phyloP scores from a whole-genome alignment of 92 coral and sea anemone genomes.

The Parazoanthus darwini region DNA sequence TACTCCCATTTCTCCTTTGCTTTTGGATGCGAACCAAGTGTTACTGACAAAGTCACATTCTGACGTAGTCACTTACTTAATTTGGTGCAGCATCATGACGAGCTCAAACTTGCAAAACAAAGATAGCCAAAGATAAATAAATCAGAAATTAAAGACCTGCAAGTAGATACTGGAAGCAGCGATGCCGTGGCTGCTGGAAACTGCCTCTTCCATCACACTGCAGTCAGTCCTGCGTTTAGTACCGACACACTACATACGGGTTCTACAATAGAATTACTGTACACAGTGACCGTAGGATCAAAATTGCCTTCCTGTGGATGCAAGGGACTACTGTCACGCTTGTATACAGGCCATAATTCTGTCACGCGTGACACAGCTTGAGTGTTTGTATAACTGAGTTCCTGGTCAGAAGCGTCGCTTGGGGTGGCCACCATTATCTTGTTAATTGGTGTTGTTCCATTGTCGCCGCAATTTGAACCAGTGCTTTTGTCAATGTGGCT shows the following conservation, averaged over 20 bases:
- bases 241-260: conserved; percentile 23
- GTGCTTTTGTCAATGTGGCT: not conserved
- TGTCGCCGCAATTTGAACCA: not conserved
- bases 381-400: not conserved
- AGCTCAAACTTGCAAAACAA: not conserved
- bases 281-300: conserved; percentile 18
- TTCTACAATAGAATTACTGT: conserved; percentile 24
- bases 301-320: not conserved
- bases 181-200: not conserved
- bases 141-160: not conserved
- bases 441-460: not conserved
- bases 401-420: not conserved
- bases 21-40: not conserved
- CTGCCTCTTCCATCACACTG: not conserved
- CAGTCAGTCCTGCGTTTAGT: not conserved
- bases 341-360: not conserved
- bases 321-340: not conserved
- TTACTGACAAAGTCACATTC: not conserved
- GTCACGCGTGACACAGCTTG: conserved; percentile 32
- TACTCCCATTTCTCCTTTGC: no score
- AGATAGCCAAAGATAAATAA: no score
- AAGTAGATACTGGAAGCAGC: not conserved
- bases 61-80: not conserved
- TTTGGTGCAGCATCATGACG: no score
- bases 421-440: not conserved